These are phyloP conservation scores for Melanargia galathea DNA, from an alignment of 2,888 invertebrate species.

Conservation along the genomic window DNA sequence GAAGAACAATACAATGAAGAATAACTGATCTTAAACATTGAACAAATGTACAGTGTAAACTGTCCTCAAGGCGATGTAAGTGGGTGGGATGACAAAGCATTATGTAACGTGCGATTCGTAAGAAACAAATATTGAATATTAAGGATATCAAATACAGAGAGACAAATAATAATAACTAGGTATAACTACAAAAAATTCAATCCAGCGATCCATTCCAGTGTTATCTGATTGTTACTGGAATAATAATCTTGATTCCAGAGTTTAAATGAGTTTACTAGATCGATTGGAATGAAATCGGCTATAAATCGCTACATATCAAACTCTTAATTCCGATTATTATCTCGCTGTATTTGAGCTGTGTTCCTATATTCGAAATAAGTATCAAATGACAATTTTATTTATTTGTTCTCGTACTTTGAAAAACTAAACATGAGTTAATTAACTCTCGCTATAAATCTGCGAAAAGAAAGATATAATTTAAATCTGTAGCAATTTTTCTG, in stretches of 20 bases:
- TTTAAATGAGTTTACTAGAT: too few relatives aligned
- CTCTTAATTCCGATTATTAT: too few relatives aligned
- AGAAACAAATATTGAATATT: not conserved
- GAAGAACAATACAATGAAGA: conserved; percentile 37
- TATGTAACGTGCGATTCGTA: not conserved
- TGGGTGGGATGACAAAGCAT: not conserved
- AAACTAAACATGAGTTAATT: not conserved
- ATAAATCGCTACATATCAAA: too few relatives aligned
- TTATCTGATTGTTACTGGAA: too few relatives aligned
- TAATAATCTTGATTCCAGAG: too few relatives aligned
- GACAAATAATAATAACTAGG: too few relatives aligned
- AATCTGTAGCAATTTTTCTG: not conserved
- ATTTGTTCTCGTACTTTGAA: not conserved
- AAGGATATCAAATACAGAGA: not conserved
- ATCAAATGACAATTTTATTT: too few relatives aligned
- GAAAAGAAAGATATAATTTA: conserved; percentile 4
- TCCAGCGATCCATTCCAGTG: too few relatives aligned
- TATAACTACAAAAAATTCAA: too few relatives aligned
- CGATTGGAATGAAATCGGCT: too few relatives aligned
- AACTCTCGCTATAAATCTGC: not conserved
- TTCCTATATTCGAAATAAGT: too few relatives aligned
- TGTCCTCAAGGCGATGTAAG: not conserved
- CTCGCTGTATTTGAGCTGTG: too few relatives aligned
- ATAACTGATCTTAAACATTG: conserved; percentile 32
- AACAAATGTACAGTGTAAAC: conserved; percentile 29